phyloP scores from a whole-genome alignment of 2,888 invertebrate genomes.

The Mystacides longicornis region DNA sequence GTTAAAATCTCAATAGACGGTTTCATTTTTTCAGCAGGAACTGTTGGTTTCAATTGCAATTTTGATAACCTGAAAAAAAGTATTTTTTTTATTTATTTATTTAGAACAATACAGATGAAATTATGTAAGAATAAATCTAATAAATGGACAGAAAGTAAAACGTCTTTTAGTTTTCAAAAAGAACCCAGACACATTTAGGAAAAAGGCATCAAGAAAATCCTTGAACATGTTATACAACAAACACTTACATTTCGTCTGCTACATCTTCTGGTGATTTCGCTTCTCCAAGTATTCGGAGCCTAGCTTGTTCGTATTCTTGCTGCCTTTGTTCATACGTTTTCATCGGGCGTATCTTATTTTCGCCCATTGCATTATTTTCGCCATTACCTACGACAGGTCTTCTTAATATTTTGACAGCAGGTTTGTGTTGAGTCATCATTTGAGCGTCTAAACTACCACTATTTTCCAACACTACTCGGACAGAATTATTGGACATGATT shows the following conservation, averaged over 20 bases:
- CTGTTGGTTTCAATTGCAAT: slow-evolving; percentile 31
- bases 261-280: slow-evolving; percentile 74
- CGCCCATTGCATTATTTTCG: slow-evolving; percentile 52
- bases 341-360: slow-evolving; percentile 64
- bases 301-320: slow-evolving; percentile 88
- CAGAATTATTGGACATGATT: slow-evolving; percentile 16
- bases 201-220: no score
- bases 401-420: slow-evolving; percentile 78
- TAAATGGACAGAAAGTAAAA: no score
- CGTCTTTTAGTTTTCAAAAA: no score
- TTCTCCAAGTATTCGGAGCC: slow-evolving; percentile 83
- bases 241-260: slow-evolving; percentile 52
- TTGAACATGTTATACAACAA: no score
- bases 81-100: no score
- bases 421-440: slow-evolving; percentile 31
- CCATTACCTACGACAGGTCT: slow-evolving; percentile 46
- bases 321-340: slow-evolving; percentile 84
- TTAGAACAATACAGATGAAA: no score
- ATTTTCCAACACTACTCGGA: slow-evolving; percentile 17
- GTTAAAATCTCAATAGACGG: slow-evolving; percentile 32
- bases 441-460: slow-evolving; percentile 14
- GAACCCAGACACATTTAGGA: no score
- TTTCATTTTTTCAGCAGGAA: slow-evolving; percentile 29
- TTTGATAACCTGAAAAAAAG: slow-evolving; percentile 3
- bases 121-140: no score